Base-by-base conservation (phyloP, 2,888 invertebrate species). In the Pheosia tremula region DNA sequence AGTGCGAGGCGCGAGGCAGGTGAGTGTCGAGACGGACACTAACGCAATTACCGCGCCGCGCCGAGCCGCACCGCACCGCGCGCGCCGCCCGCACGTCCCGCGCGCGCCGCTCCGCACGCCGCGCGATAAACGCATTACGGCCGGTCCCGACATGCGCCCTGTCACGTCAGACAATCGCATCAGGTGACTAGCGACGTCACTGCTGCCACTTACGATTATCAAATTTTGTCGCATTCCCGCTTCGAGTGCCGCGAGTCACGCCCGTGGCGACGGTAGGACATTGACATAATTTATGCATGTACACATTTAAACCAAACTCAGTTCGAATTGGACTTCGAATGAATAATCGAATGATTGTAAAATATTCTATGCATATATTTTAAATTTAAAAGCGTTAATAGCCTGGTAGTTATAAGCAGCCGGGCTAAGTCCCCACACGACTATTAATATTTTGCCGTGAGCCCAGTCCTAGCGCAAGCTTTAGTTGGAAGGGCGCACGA, bases 1-100 rank as follows among this genome's bases (percentile, higher is more conserved):
- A 10, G 53, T n/a, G 38, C 13, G 53, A 54, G 60, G 9, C 7
- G 43, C 10, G 38, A 59, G 41, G 59, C 66, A 64, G 72, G 66
- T 61, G 64, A 65, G 66, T 53, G 74, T 68, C 75, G 68, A 60
- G 71, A 63, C 67, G 49, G 52, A 65, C 69, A 54, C 60, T 80
- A 78, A 78, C 68, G 63, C 73, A 73, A 80, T 80, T 77, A 78
- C 52, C 58, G 57, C 65, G 43, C 38, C 59, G 58, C 10, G 57
- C 37, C 49, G 63, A 58, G 39, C 9, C 61, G 66, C 57, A 41
- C 36, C 56, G 61, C 55, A 9, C 56, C 56, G 63, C 50, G 7
- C 57, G 62, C 55, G 45, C 45, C 66, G 63, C 58, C 13, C 36
- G n/a, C n/a, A n/a, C n/a, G n/a, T n/a, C n/a, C 62, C 55, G 13